Evolutionary conservation across 2,888 invertebrate genomes (phyloP).

Genomic region (Tetragonula carbonaria): DNA sequence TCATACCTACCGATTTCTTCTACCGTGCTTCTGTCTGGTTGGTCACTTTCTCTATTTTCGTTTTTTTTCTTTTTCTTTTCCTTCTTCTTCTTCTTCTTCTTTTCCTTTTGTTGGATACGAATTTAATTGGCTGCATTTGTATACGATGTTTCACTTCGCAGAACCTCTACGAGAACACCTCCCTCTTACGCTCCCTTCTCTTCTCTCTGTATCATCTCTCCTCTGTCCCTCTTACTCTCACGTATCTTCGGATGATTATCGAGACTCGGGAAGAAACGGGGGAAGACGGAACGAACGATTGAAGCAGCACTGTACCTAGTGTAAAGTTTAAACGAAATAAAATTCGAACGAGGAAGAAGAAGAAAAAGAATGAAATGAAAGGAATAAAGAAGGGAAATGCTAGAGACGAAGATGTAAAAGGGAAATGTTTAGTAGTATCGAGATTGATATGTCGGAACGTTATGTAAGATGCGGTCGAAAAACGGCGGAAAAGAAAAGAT

Average conservation of each 20-base stretch:
- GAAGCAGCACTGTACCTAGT: conserved; percentile 24
- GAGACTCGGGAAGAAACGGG: conserved; percentile 52
- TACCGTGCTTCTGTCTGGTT: not conserved
- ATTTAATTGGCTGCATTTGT: conserved; percentile 57
- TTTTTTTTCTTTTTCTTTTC: not conserved
- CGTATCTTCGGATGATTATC: conserved; percentile 60
- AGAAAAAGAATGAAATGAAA: not conserved
- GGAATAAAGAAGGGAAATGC: conserved; percentile 11
- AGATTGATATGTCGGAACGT: conserved; percentile 4
- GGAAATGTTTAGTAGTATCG: conserved; percentile 20
- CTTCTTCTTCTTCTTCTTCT: not conserved
- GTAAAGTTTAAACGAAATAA: not conserved
- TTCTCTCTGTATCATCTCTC: conserved; percentile 54
- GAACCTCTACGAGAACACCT: conserved; percentile 46
- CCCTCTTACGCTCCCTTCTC: conserved; percentile 62
- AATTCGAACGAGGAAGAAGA: not conserved
- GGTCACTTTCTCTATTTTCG: not conserved
- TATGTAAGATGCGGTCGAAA: conserved; percentile 26
- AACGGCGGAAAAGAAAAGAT: not conserved
- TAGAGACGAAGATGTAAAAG: conserved; percentile 36
- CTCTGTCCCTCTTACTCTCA: conserved; percentile 61
- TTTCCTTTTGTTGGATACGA: conserved; percentile 8
- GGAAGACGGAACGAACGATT: conserved; percentile 51
- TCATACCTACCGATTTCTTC: conserved; percentile 21
- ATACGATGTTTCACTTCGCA: conserved; percentile 60